These are phyloP conservation scores for Anagyrus pseudococci DNA, from an alignment of 2,888 invertebrate species.

Conservation along the genomic window DNA sequence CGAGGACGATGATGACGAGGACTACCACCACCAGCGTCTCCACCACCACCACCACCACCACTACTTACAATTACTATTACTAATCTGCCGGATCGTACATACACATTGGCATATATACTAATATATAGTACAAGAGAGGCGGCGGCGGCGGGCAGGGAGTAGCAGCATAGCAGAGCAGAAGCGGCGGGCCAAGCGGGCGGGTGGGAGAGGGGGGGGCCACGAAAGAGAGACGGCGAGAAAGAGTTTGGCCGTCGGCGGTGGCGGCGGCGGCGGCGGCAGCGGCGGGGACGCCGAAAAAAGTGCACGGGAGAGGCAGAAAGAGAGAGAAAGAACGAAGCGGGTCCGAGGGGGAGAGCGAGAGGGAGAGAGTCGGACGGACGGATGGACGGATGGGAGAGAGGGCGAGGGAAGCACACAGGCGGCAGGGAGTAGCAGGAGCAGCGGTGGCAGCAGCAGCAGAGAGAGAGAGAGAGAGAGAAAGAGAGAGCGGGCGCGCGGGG, in stretches of 20 bases:
- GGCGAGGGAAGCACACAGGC: too few relatives aligned
- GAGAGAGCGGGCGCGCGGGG: conserved; percentile 12
- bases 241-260: conserved; percentile 34
- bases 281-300: conserved; percentile 55
- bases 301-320: conserved; percentile 58
- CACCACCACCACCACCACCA: conserved; percentile 34
- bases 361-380: conserved; percentile 12
- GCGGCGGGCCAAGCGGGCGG: conserved; percentile 23
- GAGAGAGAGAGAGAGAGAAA: conserved; percentile 7
- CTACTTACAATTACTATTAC: conserved; percentile 5
- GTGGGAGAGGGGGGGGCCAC: conserved; percentile 20
- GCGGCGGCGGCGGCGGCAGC: conserved; percentile 34
- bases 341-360: conserved; percentile 2
- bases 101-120: too few relatives aligned
- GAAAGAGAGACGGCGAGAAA: conserved; percentile 30
- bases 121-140: conserved; percentile 29
- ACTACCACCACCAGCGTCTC: conserved; percentile 39
- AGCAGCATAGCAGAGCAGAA: not conserved
- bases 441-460: too few relatives aligned
- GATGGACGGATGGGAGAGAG: not conserved
- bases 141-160: not conserved
- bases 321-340: not conserved
- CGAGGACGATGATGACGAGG: conserved; percentile 26
- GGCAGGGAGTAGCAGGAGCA: too few relatives aligned
- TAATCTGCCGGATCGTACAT: too few relatives aligned